Base-by-base conservation (phyloP, 2,113 vertebrate species). In the Rhizomys pruinosus region DNA sequence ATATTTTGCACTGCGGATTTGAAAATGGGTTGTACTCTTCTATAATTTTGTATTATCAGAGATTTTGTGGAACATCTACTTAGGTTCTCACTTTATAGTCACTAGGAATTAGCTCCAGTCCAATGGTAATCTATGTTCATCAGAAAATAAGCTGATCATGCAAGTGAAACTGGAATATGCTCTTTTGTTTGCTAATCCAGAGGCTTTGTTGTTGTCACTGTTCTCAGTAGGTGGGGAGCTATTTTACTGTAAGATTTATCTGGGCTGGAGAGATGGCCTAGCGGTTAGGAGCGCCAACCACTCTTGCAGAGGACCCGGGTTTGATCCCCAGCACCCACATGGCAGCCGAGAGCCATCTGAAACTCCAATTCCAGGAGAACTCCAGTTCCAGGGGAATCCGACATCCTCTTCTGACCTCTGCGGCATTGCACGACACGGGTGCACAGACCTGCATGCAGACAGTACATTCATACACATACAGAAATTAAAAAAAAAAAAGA, bases 11-110 rank as follows among this genome's bases (percentile, higher is more conserved):
- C 63, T 20, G 23, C 47, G 79, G 74, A 80, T 92, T 94, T 92
- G 88, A 93, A 94, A 93, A 95, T 88, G 73, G 72, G 20, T 73
- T 88, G 34, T 87, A 87, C 57, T 34, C 42, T 78, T 84, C 82
- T 87, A 68, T 34, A 74, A 89, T 92, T 92, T 72, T 63, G 39
- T 63, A 91, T 66, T 47, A 13, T 23, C n/a, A 80, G 34, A 86
- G 71, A 66, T 29, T 88, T 90, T 82, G 63, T 1, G 25, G 8
- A 19, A 39, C 32, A 82, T 44, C 66, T 80, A 34, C 37, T 74
- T 52, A 80, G 44, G 66, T 1, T 37, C 63, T 89, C 32, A 52
- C 37, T 78, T 55, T 71, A 59, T 0, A 69, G 34, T 72, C 78
- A 23, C 0, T n/a, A 63, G 61, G 76, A 82, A 61, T 12, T 25